phyloP scores from a whole-genome alignment of 2,113 vertebrate species.

The Colossoma macropomum region DNA sequence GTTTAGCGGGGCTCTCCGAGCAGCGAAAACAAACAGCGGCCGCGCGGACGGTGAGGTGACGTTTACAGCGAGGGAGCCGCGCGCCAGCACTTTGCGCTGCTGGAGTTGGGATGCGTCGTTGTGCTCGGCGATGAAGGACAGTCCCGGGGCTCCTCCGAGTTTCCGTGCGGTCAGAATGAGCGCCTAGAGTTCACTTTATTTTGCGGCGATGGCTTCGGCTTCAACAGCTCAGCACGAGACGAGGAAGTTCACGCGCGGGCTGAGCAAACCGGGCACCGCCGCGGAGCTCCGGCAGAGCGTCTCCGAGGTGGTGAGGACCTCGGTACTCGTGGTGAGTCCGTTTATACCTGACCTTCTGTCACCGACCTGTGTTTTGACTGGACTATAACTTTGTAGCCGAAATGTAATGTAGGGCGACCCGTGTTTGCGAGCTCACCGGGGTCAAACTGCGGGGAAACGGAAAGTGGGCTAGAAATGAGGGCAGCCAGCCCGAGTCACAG shows the following conservation, averaged over 20 bases:
- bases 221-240: conserved; percentile 80
- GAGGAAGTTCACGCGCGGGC: conserved; percentile 90
- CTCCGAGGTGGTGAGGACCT: conserved; percentile 91
- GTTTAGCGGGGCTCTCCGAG: not conserved
- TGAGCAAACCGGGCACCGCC: conserved; percentile 93
- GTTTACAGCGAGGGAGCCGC: not conserved
- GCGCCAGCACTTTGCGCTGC: not conserved
- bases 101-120: conserved; percentile 9
- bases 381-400: not conserved
- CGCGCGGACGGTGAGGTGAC: not conserved
- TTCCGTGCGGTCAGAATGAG: not conserved
- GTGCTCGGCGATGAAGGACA: not conserved
- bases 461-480: no score
- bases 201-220: conserved; percentile 71
- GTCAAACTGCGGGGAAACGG: no score
- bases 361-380: not conserved
- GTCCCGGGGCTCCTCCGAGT: conserved; percentile 59
- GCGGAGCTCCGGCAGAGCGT: conserved; percentile 94
- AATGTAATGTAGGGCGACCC: no score
- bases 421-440: no score
- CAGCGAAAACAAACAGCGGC: conserved; percentile 16
- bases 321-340: conserved; percentile 86
- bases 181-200: not conserved
- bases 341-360: not conserved
- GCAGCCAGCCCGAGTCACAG: no score